Evolutionary conservation across 2,113 vertebrate species (phyloP).

Genomic region (Polypterus senegalus): DNA sequence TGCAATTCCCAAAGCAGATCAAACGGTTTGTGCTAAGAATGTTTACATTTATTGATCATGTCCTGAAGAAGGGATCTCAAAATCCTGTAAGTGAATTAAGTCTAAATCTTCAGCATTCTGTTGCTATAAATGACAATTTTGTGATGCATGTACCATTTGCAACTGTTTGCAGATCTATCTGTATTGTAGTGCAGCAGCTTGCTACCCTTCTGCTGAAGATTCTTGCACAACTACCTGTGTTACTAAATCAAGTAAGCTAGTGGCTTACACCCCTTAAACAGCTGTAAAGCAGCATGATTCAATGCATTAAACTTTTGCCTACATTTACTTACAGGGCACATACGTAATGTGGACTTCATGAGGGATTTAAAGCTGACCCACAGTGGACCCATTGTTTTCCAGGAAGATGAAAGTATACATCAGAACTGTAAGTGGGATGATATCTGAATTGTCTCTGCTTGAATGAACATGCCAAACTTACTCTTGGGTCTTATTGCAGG

Average conservation of each 20-base stretch:
- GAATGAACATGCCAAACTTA: too few relatives aligned
- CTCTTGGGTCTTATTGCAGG: too few relatives aligned
- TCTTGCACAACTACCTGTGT: neutral
- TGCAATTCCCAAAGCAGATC: neutral
- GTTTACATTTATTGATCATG: conserved; percentile 1
- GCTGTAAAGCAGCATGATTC: too few relatives aligned
- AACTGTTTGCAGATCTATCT: neutral
- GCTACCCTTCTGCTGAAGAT: neutral
- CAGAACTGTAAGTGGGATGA: too few relatives aligned
- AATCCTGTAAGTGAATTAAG: neutral
- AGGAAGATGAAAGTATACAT: neutral
- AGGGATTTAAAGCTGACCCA: neutral
- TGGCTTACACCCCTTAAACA: too few relatives aligned
- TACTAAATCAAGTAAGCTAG: neutral
- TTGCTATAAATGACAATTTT: too few relatives aligned
- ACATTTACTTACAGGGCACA: too few relatives aligned
- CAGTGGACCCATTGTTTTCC: neutral
- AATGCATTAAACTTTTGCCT: too few relatives aligned
- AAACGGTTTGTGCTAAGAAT: conserved; percentile 4
- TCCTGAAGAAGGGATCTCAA: neutral
- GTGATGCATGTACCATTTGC: too few relatives aligned
- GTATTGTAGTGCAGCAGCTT: neutral
- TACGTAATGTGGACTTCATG: neutral
- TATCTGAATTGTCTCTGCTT: too few relatives aligned
- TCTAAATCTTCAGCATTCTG: too few relatives aligned